Evolutionary conservation across 2,888 invertebrate species (phyloP), one percentile per base, ranked within the genome.

Genomic region (Phragmatobia fuliginosa): DNA sequence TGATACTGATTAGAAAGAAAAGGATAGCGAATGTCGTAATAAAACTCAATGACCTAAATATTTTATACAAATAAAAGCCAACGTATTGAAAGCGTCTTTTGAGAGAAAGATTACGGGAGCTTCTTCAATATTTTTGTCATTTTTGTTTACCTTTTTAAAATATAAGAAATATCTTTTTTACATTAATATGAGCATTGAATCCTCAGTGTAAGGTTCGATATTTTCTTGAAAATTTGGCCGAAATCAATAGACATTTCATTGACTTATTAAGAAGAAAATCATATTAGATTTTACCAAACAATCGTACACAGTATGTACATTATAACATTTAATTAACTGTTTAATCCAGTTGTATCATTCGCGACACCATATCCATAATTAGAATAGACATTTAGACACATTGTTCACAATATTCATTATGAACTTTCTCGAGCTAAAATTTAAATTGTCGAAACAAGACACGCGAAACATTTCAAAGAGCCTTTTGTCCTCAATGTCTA

Each of bases 391-490:
- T 68, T 52, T 67, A n/a, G 25, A 76, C 62, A 28, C 56, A 76
- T 67, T 32, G 61, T 73, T 61, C 58, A 45, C 64, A 62, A 66
- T 76, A 70, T 65, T 62, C 41, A 68, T 59, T 60, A 61, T 62
- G 58, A 80, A 74, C 64, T 80, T 78, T 70, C 78, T 62, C 14
- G 49, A 73, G 66, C 58, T 77, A 65, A 32, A 71, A 60, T 77
- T 60, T 67, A 80, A 56, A 56, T n/a, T 67, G 66, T 62, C 62
- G 67, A 73, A 69, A 71, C 61, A 52, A 69, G 70, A 70, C 56
- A 56, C 36, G 28, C 52, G 70, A 75, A 62, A 67, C 60, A 33
- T 60, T 72, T 66, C 69, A 32, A 72, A 74, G 62, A 71, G 62
- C 62, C 62, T 69, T 72, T 69, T 61, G 62, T 66, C 60, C 56